These are phyloP conservation scores for Cyprinodon diabolis DNA, from an alignment of 2,797 vertebrate genomes.

Conservation along the genomic window DNA sequence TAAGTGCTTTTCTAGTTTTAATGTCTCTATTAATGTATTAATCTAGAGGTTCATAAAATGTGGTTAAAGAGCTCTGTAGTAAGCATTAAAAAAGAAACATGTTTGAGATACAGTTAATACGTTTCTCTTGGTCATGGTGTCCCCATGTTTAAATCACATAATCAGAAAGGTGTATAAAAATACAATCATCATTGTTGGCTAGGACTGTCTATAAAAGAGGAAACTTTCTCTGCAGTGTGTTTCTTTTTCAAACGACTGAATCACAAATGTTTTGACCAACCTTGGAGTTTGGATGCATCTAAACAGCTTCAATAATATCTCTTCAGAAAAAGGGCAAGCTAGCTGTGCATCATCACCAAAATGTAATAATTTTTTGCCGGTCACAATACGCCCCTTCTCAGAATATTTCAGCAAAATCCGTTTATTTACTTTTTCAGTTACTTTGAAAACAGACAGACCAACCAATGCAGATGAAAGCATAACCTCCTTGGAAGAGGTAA, in stretches of 20 bases:
- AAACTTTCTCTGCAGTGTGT: not conserved
- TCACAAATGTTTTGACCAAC: not conserved
- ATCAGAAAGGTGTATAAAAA: not conserved
- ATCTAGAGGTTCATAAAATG: not conserved
- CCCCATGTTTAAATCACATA: not conserved
- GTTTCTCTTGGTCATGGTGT: not conserved
- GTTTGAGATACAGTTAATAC: not conserved
- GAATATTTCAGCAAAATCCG: too few species aligned
- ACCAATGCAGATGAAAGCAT: too few species aligned
- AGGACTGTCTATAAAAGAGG: not conserved
- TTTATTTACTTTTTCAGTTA: too few species aligned
- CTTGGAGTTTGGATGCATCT: not conserved
- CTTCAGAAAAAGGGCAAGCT: not conserved
- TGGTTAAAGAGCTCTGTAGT: not conserved
- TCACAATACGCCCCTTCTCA: too few species aligned
- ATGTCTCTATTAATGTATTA: not conserved
- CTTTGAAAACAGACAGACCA: too few species aligned
- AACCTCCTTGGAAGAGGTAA: too few species aligned
- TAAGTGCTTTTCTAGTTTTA: not conserved
- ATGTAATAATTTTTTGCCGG: too few species aligned
- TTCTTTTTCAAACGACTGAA: not conserved
- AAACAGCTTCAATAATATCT: not conserved
- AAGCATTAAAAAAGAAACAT: not conserved
- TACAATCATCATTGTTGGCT: not conserved
- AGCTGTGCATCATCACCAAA: not conserved